These are phyloP conservation scores for Myoxocephalus aenaeus DNA, from an alignment of 2,797 vertebrate genomes.

Conservation along the genomic window DNA sequence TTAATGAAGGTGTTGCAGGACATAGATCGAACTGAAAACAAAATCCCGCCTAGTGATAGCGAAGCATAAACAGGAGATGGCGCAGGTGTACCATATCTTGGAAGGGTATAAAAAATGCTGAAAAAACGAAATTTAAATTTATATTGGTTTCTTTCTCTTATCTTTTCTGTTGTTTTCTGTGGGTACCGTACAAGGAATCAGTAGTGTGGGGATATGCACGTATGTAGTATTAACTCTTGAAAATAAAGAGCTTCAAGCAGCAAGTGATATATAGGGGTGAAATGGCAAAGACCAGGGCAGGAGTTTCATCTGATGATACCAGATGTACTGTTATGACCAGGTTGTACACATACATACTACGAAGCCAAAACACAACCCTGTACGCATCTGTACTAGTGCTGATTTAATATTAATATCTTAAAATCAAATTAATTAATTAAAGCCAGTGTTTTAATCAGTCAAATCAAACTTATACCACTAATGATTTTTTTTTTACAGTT, in stretches of 20 bases:
- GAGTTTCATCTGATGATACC: background rate
- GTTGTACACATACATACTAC: constrained; percentile 1
- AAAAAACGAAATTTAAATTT: background rate
- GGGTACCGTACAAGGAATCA: background rate
- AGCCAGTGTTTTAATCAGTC: background rate
- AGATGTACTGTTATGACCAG: background rate
- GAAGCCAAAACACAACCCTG: constrained; percentile 1
- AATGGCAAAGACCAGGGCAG: background rate
- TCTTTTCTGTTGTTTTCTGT: background rate
- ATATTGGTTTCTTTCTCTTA: background rate
- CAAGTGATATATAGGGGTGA: background rate
- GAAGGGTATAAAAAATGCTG: background rate
- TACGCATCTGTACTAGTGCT: background rate
- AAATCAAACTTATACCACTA: constrained; percentile 9
- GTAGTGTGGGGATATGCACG: background rate
- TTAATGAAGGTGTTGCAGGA: background rate
- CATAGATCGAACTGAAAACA: background rate
- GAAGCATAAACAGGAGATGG: constrained; percentile 73
- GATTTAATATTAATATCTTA: background rate
- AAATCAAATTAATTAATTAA: background rate
- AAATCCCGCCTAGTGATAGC: background rate
- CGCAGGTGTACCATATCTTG: constrained; percentile 37
- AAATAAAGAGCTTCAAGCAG: background rate
- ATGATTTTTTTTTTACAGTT: too few species aligned
- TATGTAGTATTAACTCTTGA: background rate